Conservation (phyloP, 2,797 vertebrate genomes). For the Monodelphis domestica region DNA sequence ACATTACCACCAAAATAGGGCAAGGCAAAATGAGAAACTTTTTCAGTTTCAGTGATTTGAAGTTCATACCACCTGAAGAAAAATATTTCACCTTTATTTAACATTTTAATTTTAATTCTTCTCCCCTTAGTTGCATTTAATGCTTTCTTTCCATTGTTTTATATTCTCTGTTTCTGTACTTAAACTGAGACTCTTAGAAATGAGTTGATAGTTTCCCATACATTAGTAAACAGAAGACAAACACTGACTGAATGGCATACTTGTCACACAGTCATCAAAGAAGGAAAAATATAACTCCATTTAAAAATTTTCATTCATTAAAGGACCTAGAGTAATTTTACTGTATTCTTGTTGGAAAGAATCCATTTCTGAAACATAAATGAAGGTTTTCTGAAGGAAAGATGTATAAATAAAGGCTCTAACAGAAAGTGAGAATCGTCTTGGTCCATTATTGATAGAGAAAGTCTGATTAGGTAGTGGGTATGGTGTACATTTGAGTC, state of each 20-base stretch:
- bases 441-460: background rate
- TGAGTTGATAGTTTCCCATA: background rate
- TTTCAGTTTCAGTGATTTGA: background rate
- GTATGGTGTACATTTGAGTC: background rate
- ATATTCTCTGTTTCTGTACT: background rate
- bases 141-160: background rate
- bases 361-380: background rate
- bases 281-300: background rate
- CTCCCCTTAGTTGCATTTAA: background rate
- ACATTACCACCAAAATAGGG: background rate
- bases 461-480: background rate
- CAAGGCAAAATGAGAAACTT: slow-evolving; percentile 1
- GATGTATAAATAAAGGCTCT: background rate
- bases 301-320: slow-evolving; percentile 27
- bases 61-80: background rate
- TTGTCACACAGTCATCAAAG: slow-evolving; percentile 18
- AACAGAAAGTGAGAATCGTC: background rate
- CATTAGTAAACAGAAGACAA: background rate
- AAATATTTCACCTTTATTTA: slow-evolving; percentile 6
- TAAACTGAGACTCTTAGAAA: background rate
- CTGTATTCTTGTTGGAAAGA: background rate
- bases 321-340: background rate
- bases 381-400: background rate
- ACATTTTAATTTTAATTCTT: background rate
- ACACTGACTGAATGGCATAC: background rate